Evolutionary conservation across 1,140 invertebrate species (phyloP).

Genomic region (Drosophila mojavensis): DNA sequence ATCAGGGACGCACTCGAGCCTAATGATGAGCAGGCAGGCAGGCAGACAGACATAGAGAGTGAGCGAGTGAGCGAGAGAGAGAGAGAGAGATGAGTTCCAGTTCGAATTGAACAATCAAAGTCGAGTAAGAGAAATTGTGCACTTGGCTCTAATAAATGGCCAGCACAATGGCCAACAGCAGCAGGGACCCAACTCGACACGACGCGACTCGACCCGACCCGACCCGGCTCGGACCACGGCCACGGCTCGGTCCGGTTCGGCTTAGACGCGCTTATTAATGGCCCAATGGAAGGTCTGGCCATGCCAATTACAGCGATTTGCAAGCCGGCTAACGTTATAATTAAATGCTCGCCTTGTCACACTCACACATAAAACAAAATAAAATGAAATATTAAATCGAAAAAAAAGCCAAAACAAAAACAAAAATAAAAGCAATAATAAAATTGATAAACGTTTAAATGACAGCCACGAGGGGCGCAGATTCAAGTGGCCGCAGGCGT

Average conservation of each 20-base stretch:
- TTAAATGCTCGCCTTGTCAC: constrained; percentile 70
- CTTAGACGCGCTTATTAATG: constrained; percentile 28
- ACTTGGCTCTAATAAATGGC: constrained; percentile 49
- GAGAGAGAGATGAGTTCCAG: neutral
- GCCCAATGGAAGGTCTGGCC: constrained; percentile 19
- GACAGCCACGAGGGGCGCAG: constrained; percentile 1
- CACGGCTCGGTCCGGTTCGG: neutral
- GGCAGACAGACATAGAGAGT: neutral
- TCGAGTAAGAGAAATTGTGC: constrained; percentile 39
- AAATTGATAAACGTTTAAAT: neutral
- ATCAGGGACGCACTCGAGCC: constrained; percentile 33
- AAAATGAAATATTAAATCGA: constrained; percentile 18
- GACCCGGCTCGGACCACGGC: too few relatives aligned
- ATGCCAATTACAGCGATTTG: constrained; percentile 69
- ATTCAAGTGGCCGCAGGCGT: constrained; percentile 6
- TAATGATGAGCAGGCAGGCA: constrained; percentile 43
- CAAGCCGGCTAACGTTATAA: constrained; percentile 59
- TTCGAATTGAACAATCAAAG: neutral
- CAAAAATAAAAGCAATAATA: constrained; percentile 8
- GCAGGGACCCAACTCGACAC: neutral
- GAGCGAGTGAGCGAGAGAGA: neutral
- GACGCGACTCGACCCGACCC: neutral
- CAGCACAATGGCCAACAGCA: constrained; percentile 16
- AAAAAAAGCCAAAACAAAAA: neutral
- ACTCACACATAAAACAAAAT: constrained; percentile 27